Percentiles rank a stretch among this genome's conserved stretches.
phyloP scores from a whole-genome alignment of 2,113 vertebrate genomes.

The Sturnira hondurensis region DNA sequence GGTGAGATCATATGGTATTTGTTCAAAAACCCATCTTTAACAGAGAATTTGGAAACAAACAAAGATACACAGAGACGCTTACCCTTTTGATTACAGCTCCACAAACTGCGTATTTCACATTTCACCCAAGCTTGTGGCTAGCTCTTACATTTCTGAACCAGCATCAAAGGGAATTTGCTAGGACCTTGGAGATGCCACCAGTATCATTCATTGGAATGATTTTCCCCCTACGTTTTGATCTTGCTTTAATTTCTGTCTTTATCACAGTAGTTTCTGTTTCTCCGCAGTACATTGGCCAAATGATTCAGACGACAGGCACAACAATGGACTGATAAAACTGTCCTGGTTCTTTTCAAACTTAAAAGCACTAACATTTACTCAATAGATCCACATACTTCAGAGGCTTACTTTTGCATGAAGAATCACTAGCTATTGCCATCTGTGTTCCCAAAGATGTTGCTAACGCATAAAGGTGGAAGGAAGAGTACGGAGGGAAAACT shows the following conservation, averaged over 20 bases:
- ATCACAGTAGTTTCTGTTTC: slow-evolving; percentile 8
- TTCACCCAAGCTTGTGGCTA: not conserved
- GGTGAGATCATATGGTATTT: too few relatives aligned
- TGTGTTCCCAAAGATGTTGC: not conserved
- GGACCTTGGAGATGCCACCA: not conserved
- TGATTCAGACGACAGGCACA: not conserved
- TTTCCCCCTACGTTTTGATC: not conserved
- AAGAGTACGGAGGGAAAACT: not conserved
- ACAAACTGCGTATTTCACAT: not conserved
- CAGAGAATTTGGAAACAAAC: not conserved
- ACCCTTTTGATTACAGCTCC: not conserved
- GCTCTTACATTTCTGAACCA: not conserved
- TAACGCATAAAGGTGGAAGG: not conserved
- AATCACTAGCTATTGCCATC: not conserved
- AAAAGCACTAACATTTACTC: not conserved
- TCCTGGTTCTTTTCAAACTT: not conserved
- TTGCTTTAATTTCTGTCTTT: slow-evolving; percentile 14
- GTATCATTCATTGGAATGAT: not conserved
- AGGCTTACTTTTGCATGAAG: not conserved
- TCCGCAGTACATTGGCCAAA: not conserved
- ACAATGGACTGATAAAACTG: not conserved
- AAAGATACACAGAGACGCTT: not conserved
- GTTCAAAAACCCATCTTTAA: not conserved
- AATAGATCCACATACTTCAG: not conserved
- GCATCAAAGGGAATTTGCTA: not conserved